Conservation (phyloP, 2,888 invertebrate genomes). For the Tachina grossa region DNA sequence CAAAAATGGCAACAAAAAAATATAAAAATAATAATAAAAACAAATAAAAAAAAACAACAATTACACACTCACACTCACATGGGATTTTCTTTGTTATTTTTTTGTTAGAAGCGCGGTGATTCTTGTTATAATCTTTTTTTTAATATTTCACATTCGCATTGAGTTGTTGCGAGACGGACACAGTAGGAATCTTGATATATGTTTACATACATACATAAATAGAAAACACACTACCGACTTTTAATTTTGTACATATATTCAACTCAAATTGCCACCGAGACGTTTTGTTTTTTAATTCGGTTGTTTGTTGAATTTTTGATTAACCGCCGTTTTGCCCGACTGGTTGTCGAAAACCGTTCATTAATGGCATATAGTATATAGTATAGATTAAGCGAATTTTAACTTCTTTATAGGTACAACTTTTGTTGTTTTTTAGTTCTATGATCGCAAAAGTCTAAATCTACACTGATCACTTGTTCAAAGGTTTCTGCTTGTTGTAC, state of each 20-base stretch:
- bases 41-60: slow-evolving; percentile 28
- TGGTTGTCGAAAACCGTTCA: slow-evolving; percentile 19
- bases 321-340: slow-evolving; percentile 25
- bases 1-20: slow-evolving; percentile 49
- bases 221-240: slow-evolving; percentile 1
- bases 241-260: background rate
- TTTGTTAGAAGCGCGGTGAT: slow-evolving; percentile 19
- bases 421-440: slow-evolving; percentile 37
- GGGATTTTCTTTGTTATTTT: slow-evolving; percentile 5
- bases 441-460: slow-evolving; percentile 63
- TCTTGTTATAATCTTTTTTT: slow-evolving; percentile 21
- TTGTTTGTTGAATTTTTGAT: slow-evolving; percentile 28
- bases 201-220: background rate
- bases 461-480: slow-evolving; percentile 69
- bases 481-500: slow-evolving; percentile 47
- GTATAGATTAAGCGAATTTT: background rate
- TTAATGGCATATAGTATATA: background rate
- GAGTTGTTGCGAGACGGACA: slow-evolving; percentile 20
- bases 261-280: slow-evolving; percentile 30
- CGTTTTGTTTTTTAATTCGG: slow-evolving; percentile 4
- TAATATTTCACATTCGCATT: slow-evolving; percentile 42
- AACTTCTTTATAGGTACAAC: background rate
- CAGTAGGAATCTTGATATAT: slow-evolving; percentile 16
- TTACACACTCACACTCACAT: slow-evolving; percentile 40
- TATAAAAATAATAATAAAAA: slow-evolving; percentile 1